Evolutionary conservation across 2,797 vertebrate species (phyloP).

Genomic region (Rachycentron canadum): DNA sequence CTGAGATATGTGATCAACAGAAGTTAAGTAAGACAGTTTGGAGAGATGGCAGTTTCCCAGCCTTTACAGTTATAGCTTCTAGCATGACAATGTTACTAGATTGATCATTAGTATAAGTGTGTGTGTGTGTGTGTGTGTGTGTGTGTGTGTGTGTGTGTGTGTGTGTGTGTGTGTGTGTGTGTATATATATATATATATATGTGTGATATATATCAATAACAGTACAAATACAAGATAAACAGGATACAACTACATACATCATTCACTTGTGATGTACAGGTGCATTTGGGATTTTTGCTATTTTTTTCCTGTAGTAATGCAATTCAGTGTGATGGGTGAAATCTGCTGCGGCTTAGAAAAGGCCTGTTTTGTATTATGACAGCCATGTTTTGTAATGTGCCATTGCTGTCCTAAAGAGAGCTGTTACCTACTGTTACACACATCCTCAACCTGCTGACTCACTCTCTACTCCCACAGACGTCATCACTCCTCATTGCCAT

Average conservation of each 20-base stretch:
- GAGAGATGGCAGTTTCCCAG: neutral
- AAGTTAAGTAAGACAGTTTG: neutral
- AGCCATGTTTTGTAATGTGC: neutral
- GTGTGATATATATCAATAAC: no score
- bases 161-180: no score
- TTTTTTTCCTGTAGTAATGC: neutral
- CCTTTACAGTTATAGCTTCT: neutral
- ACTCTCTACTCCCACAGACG: conserved; percentile 37
- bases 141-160: no score
- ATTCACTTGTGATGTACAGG: neutral
- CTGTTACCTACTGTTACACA: neutral
- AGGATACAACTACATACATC: no score
- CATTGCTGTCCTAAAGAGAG: neutral
- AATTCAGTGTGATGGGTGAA: neutral
- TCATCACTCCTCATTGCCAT: conserved; percentile 46
- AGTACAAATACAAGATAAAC: no score
- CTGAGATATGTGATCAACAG: neutral
- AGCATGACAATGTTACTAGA: neutral
- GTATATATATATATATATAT: no score
- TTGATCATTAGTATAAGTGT: neutral
- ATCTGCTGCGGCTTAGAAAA: conserved; percentile 1
- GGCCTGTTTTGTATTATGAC: neutral
- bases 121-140: no score
- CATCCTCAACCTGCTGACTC: conserved; percentile 60
- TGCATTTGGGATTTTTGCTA: conserved; percentile 1